Conservation (phyloP, 2,888 invertebrate genomes). For the Aphrophora alni region DNA sequence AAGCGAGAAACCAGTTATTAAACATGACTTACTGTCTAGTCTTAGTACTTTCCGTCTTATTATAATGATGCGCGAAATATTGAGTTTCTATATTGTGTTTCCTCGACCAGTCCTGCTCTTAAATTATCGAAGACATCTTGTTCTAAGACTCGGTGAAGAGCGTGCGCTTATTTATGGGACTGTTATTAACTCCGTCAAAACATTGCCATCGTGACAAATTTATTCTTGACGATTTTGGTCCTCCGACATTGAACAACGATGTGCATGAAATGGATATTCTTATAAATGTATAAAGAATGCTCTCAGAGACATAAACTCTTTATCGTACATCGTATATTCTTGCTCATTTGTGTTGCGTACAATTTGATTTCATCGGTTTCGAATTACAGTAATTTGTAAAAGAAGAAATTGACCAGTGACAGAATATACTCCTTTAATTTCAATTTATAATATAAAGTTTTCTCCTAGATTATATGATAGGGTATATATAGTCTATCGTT, state of each 20-base stretch:
- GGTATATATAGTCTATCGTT: too few relatives aligned
- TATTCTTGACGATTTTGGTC: neutral
- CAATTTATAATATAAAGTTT: too few relatives aligned
- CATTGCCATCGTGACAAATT: constrained; percentile 6
- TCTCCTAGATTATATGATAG: too few relatives aligned
- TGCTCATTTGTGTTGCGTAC: too few relatives aligned
- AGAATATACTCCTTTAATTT: too few relatives aligned
- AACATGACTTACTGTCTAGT: neutral
- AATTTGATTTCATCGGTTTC: too few relatives aligned
- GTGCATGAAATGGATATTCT: neutral
- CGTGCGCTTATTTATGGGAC: neutral
- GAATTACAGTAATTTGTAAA: too few relatives aligned
- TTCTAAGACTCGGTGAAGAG: neutral
- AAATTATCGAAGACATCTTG: neutral
- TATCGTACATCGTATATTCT: too few relatives aligned
- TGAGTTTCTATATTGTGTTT: neutral
- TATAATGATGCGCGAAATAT: constrained; percentile 6
- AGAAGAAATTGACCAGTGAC: too few relatives aligned
- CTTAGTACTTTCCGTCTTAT: neutral
- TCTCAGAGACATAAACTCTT: too few relatives aligned
- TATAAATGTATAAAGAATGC: neutral
- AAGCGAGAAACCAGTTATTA: neutral
- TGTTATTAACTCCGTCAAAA: neutral
- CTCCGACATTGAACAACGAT: neutral
- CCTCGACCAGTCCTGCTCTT: neutral